Base-by-base conservation (phyloP, 2,888 invertebrate genomes). In the Nasonovia ribisnigri region DNA sequence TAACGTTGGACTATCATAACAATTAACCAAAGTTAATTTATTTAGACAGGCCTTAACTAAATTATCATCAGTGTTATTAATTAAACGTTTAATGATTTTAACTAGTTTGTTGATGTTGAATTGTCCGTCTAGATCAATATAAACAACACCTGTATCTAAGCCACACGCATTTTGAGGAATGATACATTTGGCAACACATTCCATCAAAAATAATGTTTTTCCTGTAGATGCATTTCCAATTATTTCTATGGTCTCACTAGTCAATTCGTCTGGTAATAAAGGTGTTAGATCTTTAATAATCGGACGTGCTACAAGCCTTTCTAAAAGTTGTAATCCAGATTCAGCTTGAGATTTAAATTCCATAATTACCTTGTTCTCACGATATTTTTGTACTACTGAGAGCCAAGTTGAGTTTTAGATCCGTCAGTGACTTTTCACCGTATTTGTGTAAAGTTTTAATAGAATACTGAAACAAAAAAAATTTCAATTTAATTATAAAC, bases 301-400 rank as follows among this genome's bases (percentile, higher is more conserved):
- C 36, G 94, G 93, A 95, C 96, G 96, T 94, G 95, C 96, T 42
- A 95, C 96, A 60, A 97, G 95, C 95, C 97, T 96, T 87, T 96
- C 96, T 43, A 97, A 95, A 93, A 97, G 95, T 95, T 97, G 97
- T n/a, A 96, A 95, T 84, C 97, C 97, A 36, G 97, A 96, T 96
- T 97, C 97, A 48, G 96, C 95, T 95, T 96, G 93, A 93, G 90
- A 94, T 94, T 94, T 94, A 91, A 92, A 94, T 93, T 84, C 94
- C 94, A 94, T 94, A 93, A 60, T 93, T 90, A 86, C 84, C 90
- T 67, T 51, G 5, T 67, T 48, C 77, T 84, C 36, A 93, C 11
- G 3, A 48, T 29, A 43, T 87, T 90, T 93, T 93, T 57, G 48
- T 3, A 90, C 90, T 90, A 67, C 90, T 93, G 3, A 93, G 86